phyloP scores from a whole-genome alignment of 2,888 invertebrate genomes.

The Xylophagus ater region DNA sequence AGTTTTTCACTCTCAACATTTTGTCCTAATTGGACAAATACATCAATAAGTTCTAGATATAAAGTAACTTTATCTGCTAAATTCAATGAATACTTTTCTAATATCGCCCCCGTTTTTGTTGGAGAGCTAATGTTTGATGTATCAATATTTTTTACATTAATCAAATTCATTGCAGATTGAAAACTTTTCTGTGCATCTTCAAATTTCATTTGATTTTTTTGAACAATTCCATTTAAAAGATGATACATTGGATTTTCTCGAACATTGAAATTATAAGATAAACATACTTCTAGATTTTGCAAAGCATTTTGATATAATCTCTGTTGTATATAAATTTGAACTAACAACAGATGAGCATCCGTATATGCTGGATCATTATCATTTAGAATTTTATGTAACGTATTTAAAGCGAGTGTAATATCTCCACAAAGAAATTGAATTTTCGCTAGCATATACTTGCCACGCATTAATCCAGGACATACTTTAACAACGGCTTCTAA shows the following conservation, averaged over 20 bases:
- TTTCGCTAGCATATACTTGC: slow-evolving; percentile 61
- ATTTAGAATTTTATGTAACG: slow-evolving; percentile 62
- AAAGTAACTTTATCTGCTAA: slow-evolving; percentile 73
- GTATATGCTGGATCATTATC: slow-evolving; percentile 66
- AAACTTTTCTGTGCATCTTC: slow-evolving; percentile 65
- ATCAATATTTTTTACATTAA: slow-evolving; percentile 36
- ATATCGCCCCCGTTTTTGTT: slow-evolving; percentile 9
- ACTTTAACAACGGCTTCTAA: slow-evolving; percentile 62
- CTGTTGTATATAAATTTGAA: slow-evolving; percentile 69
- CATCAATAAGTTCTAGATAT: slow-evolving; percentile 75
- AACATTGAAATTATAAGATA: slow-evolving; percentile 87
- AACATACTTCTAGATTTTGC: slow-evolving; percentile 76
- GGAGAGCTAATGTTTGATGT: slow-evolving; percentile 28
- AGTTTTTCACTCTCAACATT: slow-evolving; percentile 68
- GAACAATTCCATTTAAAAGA: slow-evolving; percentile 70
- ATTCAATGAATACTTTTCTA: slow-evolving; percentile 37
- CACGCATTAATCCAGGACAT: slow-evolving; percentile 67
- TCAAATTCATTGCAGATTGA: slow-evolving; percentile 58
- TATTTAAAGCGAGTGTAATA: slow-evolving; percentile 54
- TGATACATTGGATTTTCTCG: slow-evolving; percentile 86
- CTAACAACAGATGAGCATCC: slow-evolving; percentile 74
- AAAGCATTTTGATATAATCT: slow-evolving; percentile 63
- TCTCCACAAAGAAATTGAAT: slow-evolving; percentile 73
- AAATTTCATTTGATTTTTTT: slow-evolving; percentile 60
- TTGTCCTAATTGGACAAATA: slow-evolving; percentile 56